Conservation (phyloP, 2,888 invertebrate genomes). For the Drosophila subsilvestris region DNA sequence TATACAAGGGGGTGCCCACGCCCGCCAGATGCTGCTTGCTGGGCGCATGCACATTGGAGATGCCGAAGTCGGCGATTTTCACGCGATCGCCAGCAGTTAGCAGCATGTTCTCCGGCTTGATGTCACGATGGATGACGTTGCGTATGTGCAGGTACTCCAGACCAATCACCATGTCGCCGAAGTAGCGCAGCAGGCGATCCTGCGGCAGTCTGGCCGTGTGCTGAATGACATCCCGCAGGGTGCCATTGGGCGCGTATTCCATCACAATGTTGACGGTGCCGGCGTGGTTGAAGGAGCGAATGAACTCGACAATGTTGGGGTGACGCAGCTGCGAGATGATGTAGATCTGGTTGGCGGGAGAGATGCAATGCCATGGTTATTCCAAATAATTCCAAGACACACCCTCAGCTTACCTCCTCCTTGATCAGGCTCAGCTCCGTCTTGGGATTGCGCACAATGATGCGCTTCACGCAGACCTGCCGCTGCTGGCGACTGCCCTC, state of each 20-base stretch:
- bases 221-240: slow-evolving; percentile 75
- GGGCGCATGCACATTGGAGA: slow-evolving; percentile 82
- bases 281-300: slow-evolving; percentile 74
- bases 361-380: neutral
- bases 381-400: neutral
- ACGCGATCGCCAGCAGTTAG: slow-evolving; percentile 87
- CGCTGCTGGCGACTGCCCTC: slow-evolving; percentile 37
- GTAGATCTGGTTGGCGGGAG: slow-evolving; percentile 64
- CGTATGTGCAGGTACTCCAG: slow-evolving; percentile 83
- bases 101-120: slow-evolving; percentile 91
- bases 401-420: slow-evolving; percentile 68
- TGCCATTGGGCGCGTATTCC: slow-evolving; percentile 82
- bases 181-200: slow-evolving; percentile 81
- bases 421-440: slow-evolving; percentile 75
- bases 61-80: slow-evolving; percentile 90
- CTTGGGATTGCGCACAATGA: slow-evolving; percentile 73
- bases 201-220: slow-evolving; percentile 42
- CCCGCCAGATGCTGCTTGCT: slow-evolving; percentile 52
- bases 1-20: slow-evolving; percentile 89
- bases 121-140: slow-evolving; percentile 86
- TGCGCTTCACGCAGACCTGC: slow-evolving; percentile 81
- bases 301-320: slow-evolving; percentile 81
- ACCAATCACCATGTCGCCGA: slow-evolving; percentile 83
- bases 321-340: slow-evolving; percentile 83
- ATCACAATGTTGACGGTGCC: slow-evolving; percentile 81